Conservation (phyloP, 2,797 vertebrate species). For the Sebastes trivittatus region DNA sequence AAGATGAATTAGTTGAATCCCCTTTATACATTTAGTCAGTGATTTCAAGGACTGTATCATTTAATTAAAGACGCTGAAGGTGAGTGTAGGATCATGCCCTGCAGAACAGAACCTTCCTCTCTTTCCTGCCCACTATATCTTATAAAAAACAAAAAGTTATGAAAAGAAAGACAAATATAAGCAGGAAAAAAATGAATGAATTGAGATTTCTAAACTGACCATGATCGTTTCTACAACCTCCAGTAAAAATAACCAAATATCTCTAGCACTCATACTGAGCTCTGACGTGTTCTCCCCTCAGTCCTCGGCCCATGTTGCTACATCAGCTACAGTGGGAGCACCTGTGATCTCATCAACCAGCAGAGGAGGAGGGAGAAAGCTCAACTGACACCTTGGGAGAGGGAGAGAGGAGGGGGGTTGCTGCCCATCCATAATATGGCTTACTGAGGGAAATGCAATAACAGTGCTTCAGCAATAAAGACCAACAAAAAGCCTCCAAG, state of each 20-base stretch:
- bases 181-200: neutral
- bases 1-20: too few species aligned
- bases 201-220: neutral
- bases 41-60: rapidly evolving
- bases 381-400: conserved; percentile 19
- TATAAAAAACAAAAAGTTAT: neutral
- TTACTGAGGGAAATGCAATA: conserved; percentile 74
- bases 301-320: neutral
- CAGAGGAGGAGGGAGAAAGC: neutral
- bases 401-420: neutral
- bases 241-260: neutral
- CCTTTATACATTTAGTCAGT: neutral
- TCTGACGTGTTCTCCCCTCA: neutral
- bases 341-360: conserved; percentile 34
- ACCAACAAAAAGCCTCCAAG: conserved; percentile 54
- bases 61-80: neutral
- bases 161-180: neutral
- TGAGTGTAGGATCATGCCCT: neutral
- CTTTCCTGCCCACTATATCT: neutral
- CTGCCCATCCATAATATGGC: conserved; percentile 52
- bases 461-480: conserved; percentile 64
- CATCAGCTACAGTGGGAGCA: conserved; percentile 35
- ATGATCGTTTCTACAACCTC: neutral
- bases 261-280: conserved; percentile 6
- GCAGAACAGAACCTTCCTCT: too few species aligned